phyloP scores from a whole-genome alignment of 35 echinoderm and acorn worm species.

The Lytechinus pictus region DNA sequence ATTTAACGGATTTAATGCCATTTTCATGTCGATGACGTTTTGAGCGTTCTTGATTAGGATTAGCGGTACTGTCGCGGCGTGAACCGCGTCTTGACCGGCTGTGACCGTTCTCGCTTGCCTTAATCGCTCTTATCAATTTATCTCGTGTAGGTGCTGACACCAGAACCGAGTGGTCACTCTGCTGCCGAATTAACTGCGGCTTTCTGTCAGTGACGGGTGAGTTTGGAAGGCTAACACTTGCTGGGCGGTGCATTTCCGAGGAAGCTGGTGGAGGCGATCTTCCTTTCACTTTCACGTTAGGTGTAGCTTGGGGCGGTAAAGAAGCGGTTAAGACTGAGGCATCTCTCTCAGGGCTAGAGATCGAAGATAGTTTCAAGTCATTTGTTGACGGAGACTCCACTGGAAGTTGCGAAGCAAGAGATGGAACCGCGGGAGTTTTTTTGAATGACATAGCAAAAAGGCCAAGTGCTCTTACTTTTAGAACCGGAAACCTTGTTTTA shows the following conservation, averaged over 20 bases:
- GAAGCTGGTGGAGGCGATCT: neutral
- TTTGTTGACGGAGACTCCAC: neutral
- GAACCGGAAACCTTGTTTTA: slow-evolving; percentile 51
- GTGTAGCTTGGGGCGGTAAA: neutral
- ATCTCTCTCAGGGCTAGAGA: neutral
- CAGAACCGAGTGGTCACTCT: neutral
- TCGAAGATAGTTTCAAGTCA: neutral
- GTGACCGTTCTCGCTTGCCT: neutral
- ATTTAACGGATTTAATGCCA: neutral
- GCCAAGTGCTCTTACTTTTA: slow-evolving; percentile 70
- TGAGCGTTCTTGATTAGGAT: neutral
- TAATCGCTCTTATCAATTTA: neutral
- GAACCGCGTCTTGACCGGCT: neutral
- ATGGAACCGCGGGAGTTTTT: neutral
- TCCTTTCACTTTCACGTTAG: neutral
- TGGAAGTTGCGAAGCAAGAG: neutral
- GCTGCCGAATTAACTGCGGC: neutral
- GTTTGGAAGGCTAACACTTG: slow-evolving; percentile 58
- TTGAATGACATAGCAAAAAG: slow-evolving; percentile 61
- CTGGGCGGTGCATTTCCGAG: neutral
- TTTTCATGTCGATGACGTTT: neutral
- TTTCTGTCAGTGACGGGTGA: slow-evolving; percentile 38
- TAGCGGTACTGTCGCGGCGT: neutral
- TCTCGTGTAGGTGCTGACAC: neutral
- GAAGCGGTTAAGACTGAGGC: neutral